These are phyloP conservation scores for Andrena marginata DNA, from an alignment of 2,888 invertebrate species.

Conservation along the genomic window DNA sequence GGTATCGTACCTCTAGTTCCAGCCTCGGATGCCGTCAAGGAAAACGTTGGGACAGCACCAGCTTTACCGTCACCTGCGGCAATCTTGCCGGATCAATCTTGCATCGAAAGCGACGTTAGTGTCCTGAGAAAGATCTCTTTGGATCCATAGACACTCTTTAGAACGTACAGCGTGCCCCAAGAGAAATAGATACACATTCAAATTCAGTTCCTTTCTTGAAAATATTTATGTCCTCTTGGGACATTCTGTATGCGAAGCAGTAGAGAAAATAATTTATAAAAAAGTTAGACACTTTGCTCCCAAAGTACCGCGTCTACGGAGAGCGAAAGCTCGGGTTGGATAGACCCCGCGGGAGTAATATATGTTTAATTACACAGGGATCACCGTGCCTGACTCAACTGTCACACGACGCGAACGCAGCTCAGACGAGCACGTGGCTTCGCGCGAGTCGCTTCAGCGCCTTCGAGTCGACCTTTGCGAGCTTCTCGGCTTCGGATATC, in stretches of 20 bases:
- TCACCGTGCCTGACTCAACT: constrained; percentile 79
- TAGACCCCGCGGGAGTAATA: neutral
- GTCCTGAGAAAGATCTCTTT: neutral
- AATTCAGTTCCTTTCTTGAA: too few relatives aligned
- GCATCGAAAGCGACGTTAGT: constrained; percentile 72
- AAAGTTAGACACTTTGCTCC: neutral
- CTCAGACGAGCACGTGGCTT: constrained; percentile 93
- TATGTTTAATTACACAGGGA: constrained; percentile 37
- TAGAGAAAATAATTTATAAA: neutral
- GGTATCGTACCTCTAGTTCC: constrained; percentile 74
- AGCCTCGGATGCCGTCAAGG: constrained; percentile 73
- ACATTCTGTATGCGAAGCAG: too few relatives aligned
- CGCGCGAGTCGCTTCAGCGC: constrained; percentile 91
- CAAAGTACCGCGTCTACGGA: neutral
- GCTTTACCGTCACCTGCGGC: constrained; percentile 75
- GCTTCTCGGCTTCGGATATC: constrained; percentile 95
- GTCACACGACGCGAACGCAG: constrained; percentile 89
- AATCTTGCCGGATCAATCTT: constrained; percentile 76
- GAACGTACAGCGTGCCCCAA: too few relatives aligned
- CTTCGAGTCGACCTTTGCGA: constrained; percentile 91
- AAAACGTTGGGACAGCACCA: constrained; percentile 71
- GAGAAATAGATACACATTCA: too few relatives aligned
- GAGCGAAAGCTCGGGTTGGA: neutral
- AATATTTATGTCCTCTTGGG: too few relatives aligned
- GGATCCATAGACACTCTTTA: too few relatives aligned